These are phyloP conservation scores for Bombus consobrinus DNA, from an alignment of 1,140 invertebrate genomes.

Conservation along the genomic window DNA sequence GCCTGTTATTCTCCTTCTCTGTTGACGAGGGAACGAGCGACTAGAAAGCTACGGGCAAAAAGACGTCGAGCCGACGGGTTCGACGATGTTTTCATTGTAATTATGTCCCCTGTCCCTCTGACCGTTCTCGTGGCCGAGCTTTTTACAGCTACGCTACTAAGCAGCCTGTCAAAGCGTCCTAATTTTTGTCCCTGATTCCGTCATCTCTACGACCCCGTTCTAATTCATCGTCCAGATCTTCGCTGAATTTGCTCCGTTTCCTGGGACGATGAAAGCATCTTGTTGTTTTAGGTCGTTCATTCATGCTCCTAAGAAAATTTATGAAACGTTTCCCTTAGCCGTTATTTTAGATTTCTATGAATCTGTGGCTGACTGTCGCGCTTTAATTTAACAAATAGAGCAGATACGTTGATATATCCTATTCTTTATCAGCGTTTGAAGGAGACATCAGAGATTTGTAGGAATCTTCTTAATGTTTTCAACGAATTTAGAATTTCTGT, in stretches of 20 bases:
- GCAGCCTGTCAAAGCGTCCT: constrained; percentile 65
- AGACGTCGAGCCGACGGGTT: constrained; percentile 68
- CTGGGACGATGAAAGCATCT: no score
- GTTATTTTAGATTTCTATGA: neutral
- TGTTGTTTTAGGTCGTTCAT: neutral
- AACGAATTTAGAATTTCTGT: no score
- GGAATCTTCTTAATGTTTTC: no score
- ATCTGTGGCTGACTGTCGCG: no score
- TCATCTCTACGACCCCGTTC: constrained; percentile 6
- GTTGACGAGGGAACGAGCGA: constrained; percentile 41
- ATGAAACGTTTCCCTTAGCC: neutral
- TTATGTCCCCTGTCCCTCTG: constrained; percentile 63
- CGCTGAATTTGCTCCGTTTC: neutral
- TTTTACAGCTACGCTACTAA: constrained; percentile 59
- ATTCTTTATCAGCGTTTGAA: no score
- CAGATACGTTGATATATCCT: no score
- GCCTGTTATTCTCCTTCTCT: constrained; percentile 37
- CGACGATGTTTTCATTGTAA: constrained; percentile 81
- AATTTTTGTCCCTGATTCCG: constrained; percentile 50
- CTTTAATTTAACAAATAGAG: no score
- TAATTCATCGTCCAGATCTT: neutral
- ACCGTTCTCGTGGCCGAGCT: constrained; percentile 33
- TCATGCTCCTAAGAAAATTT: neutral
- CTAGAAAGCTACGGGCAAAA: constrained; percentile 64
- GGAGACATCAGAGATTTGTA: no score